Conservation (phyloP, 1,140 invertebrate species). For the Latrodectus geometricus region DNA sequence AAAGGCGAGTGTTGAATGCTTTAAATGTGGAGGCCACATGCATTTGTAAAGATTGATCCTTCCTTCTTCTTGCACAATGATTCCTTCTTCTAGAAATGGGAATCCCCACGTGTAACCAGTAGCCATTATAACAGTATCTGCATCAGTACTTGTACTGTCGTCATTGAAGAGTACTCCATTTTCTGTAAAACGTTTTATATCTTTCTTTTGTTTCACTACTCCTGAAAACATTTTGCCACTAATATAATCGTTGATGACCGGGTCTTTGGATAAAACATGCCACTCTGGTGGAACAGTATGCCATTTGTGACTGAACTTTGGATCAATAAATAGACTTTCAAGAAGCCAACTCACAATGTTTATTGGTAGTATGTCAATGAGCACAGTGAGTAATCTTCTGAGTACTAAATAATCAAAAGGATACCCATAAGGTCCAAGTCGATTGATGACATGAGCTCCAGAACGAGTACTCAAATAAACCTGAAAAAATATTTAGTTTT, state of each 20-base stretch:
- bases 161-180: constrained; percentile 67
- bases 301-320: background rate
- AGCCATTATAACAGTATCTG: constrained; percentile 67
- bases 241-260: background rate
- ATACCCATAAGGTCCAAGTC: constrained; percentile 67
- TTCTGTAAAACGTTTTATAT: constrained; percentile 67
- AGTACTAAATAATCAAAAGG: constrained; percentile 65
- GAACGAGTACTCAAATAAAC: constrained; percentile 71
- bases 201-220: constrained; percentile 68
- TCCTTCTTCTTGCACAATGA: constrained; percentile 65
- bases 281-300: background rate
- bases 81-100: constrained; percentile 67
- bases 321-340: background rate
- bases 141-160: constrained; percentile 57
- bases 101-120: constrained; percentile 69
- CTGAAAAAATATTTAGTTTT: constrained; percentile 61
- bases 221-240: constrained; percentile 67
- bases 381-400: background rate
- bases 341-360: background rate
- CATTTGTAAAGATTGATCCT: constrained; percentile 69
- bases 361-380: background rate
- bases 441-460: constrained; percentile 70
- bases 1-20: constrained; percentile 68
- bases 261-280: constrained; percentile 18
- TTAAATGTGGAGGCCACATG: constrained; percentile 68